Base-by-base conservation (phyloP, 2,888 invertebrate species). In the Magallana nippona region DNA sequence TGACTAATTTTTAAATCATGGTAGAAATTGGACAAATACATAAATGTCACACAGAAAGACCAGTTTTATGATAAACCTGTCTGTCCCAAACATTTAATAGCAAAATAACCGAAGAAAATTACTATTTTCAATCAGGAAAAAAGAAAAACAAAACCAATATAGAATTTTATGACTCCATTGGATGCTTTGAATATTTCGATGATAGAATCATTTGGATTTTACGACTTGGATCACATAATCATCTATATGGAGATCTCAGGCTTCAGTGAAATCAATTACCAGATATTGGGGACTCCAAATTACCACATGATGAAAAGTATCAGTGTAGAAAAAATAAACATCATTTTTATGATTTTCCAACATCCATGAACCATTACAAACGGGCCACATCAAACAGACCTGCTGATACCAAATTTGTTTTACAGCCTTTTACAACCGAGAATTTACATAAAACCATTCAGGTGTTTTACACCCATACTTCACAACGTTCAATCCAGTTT, bases 391-490 rank as follows among this genome's bases (percentile, higher is more conserved):
- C 71, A 71, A 71, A 71, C 71, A 71, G 13, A 71, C 71, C 71
- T 71, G 27, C 71, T 15, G 22, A 71, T 71, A 27, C 71, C 71
- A 71, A 27, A 71, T 71, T 71, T 71, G 27, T 71, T 71, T 71
- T 71, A 71, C 27, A 71, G 22, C 71, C 71, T 71, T 71, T 71
- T 71, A 5, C 27, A 32, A 71, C 71, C 1, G 71, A 15, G 71
- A 71, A 71, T 71, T 71, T 71, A 71, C 71, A 71, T 71, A 27
- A 71, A 71, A 71, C 71, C 71, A 71, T 71, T 71, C 71, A 71
- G 71, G 22, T 22, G 22, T 71, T 71, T 71, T 71, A 71, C 32
- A 32, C 19, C n/a, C n/a, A 60, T 60, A 60, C 60, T 60, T 60
- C 19, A 60, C 11, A 11, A 19, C 27, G 15, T 27, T 71, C 3